These are phyloP conservation scores for Porites rus DNA, from an alignment of 92 coral and sea anemone genomes.

Conservation along the genomic window DNA sequence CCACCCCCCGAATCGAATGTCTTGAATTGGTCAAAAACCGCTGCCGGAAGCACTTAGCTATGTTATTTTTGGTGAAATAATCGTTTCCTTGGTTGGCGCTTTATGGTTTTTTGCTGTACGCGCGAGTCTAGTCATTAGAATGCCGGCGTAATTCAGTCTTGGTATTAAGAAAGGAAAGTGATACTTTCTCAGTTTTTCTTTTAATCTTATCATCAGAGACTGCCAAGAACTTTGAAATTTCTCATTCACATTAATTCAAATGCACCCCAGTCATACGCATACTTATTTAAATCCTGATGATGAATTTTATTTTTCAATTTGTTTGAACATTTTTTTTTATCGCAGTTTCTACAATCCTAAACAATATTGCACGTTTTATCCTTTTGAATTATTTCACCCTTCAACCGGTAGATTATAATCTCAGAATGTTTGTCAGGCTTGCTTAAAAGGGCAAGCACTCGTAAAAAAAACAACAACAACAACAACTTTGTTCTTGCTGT, in stretches of 20 bases:
- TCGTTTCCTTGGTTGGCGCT: background rate
- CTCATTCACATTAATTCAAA: too few species aligned
- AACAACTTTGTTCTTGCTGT: background rate
- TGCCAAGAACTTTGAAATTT: too few species aligned
- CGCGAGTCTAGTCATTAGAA: background rate
- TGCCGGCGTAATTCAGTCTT: too few species aligned
- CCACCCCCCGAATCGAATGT: background rate
- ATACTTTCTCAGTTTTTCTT: too few species aligned
- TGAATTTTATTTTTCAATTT: too few species aligned
- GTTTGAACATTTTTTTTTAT: background rate
- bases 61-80: background rate
- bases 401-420: slow-evolving; percentile 1
- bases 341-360: background rate
- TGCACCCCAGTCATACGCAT: too few species aligned
- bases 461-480: background rate
- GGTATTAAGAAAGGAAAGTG: too few species aligned
- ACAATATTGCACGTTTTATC: background rate
- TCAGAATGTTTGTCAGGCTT: background rate
- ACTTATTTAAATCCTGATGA: too few species aligned
- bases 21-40: background rate
- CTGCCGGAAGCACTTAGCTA: background rate
- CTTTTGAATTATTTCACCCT: background rate
- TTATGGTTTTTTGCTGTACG: too few species aligned
- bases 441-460: background rate
- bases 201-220: too few species aligned